A percentile compares a stretch with the other conserved stretches of the same genome.
Conservation (phyloP, 2,888 invertebrate species). For the Nudaria mundana region DNA sequence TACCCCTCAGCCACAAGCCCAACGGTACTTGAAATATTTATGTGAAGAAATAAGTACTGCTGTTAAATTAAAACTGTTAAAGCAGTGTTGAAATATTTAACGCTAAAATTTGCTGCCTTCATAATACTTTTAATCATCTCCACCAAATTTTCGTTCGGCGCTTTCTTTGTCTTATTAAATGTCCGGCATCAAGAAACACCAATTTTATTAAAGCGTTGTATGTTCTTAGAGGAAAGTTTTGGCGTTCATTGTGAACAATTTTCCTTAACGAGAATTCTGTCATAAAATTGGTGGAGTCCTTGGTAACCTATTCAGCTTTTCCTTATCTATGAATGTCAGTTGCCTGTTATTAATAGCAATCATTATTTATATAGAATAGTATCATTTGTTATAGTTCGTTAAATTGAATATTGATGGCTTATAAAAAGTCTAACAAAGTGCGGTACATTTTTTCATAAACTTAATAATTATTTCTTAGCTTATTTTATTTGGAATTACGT, state of each 20-base stretch:
- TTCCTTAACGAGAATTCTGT: conserved; percentile 38
- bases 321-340: conserved; percentile 46
- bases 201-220: conserved; percentile 16
- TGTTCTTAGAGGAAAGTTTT: conserved; percentile 21
- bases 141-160: background rate
- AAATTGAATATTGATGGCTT: conserved; percentile 13
- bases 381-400: conserved; percentile 20
- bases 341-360: conserved; percentile 42
- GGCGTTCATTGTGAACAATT: conserved; percentile 34
- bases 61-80: too few species aligned
- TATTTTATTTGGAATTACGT: too few species aligned
- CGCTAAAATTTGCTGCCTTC: too few species aligned
- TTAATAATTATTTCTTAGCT: too few species aligned
- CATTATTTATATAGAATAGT: conserved; percentile 25
- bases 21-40: too few species aligned
- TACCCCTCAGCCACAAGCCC: too few species aligned
- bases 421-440: too few species aligned
- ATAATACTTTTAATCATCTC: too few species aligned
- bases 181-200: conserved; percentile 21
- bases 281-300: conserved; percentile 33
- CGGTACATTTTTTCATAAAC: too few species aligned
- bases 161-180: conserved; percentile 16
- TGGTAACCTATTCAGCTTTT: conserved; percentile 33
- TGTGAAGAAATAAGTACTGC: too few species aligned
- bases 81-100: too few species aligned